Evolutionary conservation across 1,140 invertebrate species (phyloP), one percentile per base, ranked within the genome.

Genomic region (Penaeus vannamei): DNA sequence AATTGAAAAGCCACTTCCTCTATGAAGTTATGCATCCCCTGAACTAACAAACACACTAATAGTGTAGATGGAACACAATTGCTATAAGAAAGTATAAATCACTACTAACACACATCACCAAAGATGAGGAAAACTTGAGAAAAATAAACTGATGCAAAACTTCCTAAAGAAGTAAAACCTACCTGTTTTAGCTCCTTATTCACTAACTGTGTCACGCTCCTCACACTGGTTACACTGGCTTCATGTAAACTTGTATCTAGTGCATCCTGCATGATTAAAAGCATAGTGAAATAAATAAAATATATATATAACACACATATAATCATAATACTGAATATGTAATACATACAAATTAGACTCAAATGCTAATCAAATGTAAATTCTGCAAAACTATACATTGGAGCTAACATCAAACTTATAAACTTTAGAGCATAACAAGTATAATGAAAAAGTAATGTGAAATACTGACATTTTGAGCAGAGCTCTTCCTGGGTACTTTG

Each of bases 141-240:
- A 8, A 53, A 14, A 53, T 2, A 53, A 10, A 12, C 0, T 53
- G 46, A 53, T 53, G 46, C 46, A 53, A 53, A 14, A 32, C 10
- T 32, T 7, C 3, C 26, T 23, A 32, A 29, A 29, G 19, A 36
- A 76, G 26, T 32, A 26, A 26, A 29, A 5, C 76, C 36, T 61
- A 88, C 86, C 86, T 88, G 80, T n/a, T 88, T 88, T 22, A 88
- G 81, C 26, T 88, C 86, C 32, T 72, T 88, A 66, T 83, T 88
- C 5, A 88, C 62, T 26, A 69, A 26, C n/a, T 84, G 86, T 5
- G 84, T 76, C 23, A 60, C 42, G 61, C 53, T 85, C 72, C 59
- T 85, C 14, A 85, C 26, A 20, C 84, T 53, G 32, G 66, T 22
- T 19, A 26, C 61, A 60, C 32, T 61, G 8, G 62, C 60, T 42